Percentiles rank a stretch among this genome's conserved stretches.
phyloP scores from a whole-genome alignment of 2,113 vertebrate species.

The Lophura nycthemera region DNA sequence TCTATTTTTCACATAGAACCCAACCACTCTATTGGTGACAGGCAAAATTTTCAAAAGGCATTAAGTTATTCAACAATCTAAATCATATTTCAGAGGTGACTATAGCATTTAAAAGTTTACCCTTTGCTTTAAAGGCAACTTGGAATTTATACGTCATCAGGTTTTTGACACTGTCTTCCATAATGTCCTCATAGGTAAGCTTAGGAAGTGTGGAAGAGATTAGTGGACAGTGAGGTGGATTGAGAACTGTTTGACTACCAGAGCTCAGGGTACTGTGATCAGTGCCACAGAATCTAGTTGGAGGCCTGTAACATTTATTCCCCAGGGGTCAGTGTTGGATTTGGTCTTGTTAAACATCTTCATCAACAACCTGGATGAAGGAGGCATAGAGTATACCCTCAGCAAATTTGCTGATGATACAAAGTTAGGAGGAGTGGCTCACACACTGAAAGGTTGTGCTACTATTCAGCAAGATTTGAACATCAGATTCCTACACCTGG shows the following conservation, averaged over 20 bases:
- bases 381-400: too few relatives aligned
- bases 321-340: background rate
- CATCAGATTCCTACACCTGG: too few relatives aligned
- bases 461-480: too few relatives aligned
- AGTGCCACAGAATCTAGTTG: background rate
- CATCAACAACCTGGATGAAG: background rate
- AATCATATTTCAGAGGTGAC: constrained; percentile 30
- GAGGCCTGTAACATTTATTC: background rate
- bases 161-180: background rate
- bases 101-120: constrained; percentile 24
- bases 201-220: background rate
- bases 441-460: too few relatives aligned
- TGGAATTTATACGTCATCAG: background rate
- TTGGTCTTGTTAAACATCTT: background rate
- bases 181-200: background rate
- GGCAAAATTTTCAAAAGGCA: constrained; percentile 40
- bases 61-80: constrained; percentile 17
- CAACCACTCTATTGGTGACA: background rate
- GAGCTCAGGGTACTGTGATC: background rate
- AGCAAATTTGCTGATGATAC: too few relatives aligned
- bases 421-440: too few relatives aligned
- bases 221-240: background rate
- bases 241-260: background rate
- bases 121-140: constrained; percentile 15
- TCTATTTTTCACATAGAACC: background rate